Conservation (phyloP, 2,888 invertebrate genomes). For the Brachyptera risi region DNA sequence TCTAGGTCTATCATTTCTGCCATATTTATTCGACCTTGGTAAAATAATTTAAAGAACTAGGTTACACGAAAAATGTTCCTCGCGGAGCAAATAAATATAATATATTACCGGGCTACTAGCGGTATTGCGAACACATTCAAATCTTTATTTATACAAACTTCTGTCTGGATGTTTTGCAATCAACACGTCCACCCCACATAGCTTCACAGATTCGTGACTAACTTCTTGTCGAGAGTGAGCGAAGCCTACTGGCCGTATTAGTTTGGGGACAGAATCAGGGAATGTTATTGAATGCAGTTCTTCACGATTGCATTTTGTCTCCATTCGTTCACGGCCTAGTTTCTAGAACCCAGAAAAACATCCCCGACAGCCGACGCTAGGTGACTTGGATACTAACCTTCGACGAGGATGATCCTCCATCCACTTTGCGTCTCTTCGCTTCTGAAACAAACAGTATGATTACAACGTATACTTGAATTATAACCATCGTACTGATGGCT, state of each 20-base stretch:
- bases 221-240: not conserved
- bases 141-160: no score
- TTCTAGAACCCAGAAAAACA: slow-evolving; percentile 42
- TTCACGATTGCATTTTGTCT: not conserved
- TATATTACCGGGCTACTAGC: no score
- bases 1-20: no score
- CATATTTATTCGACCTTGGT: no score
- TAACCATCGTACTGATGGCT: no score
- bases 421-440: slow-evolving; percentile 80
- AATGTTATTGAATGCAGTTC: not conserved
- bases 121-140: no score
- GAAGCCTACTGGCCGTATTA: not conserved
- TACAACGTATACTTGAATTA: no score
- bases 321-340: not conserved
- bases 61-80: no score
- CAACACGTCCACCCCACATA: not conserved
- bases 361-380: slow-evolving; percentile 41
- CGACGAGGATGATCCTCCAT: slow-evolving; percentile 63
- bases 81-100: no score
- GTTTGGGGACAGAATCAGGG: not conserved
- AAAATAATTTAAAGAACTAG: no score
- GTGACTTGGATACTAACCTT: slow-evolving; percentile 76
- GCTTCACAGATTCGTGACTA: not conserved
- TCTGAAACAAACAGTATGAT: slow-evolving; percentile 59
- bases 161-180: no score